Base-by-base conservation (phyloP, 2,797 vertebrate genomes). In the Florisuga fusca region DNA sequence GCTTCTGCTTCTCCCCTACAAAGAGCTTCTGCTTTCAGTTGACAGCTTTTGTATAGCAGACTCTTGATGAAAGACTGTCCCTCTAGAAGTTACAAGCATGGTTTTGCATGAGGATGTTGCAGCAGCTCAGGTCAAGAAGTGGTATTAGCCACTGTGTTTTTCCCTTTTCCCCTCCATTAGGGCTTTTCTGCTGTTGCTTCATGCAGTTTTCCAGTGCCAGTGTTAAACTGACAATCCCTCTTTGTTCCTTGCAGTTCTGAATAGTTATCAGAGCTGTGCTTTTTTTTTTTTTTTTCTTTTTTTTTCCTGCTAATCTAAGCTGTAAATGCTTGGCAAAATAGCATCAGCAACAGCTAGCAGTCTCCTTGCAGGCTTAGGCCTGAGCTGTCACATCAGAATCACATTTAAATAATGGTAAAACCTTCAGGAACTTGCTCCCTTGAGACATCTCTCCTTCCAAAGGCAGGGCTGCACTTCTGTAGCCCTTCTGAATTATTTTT, bases 211-310 rank as follows among this genome's bases (percentile, higher is more conserved):
- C 90, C 93, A 80, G 53, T 89, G 82, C 83, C 75, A 55, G 61
- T 83, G 55, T 77, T 71, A 61, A 89, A 50, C 29, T 92, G 93
- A 95, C 93, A 95, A 93, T 93, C 58, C 36, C 43, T 85, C 93
- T 95, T 97, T 96, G 95, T 97, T 95, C 87, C 51, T 92, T 88
- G 74, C 74, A 61, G 86, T 74, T 76, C 75, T 95, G 93, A 95
- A 80, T 94, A 85, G 95, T 84, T 89, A 36, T 75, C 62, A 79
- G 62, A 50, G 20, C 68, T 74, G 15, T 5, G 34, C 71, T 74
- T 72, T 80, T 26, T 41, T 73, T 77, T 96, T 93, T 87, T 45
- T 45, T 45, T 41, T 41, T 41, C 14, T 41, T 41, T 38, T 74
- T 75, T 78, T 26, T 41, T 41, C 38, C 69, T 96, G 94, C 84